These are phyloP conservation scores for Chloroceryle inda DNA, from an alignment of 2,797 vertebrate genomes.

Conservation along the genomic window DNA sequence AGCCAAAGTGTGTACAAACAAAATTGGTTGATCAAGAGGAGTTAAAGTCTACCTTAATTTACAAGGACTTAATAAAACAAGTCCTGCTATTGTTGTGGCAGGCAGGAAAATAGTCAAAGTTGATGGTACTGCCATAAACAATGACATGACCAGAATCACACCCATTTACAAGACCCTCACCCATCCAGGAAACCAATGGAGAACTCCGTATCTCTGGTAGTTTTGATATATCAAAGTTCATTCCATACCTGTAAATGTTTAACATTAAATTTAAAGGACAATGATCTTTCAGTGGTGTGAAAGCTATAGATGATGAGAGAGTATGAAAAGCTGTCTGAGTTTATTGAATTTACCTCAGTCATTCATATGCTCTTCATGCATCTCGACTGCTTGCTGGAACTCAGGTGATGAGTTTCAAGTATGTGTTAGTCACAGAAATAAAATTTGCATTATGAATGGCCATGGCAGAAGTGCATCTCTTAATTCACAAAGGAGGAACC, in stretches of 20 bases:
- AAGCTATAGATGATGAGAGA: background rate
- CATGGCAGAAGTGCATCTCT: background rate
- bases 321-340: background rate
- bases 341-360: background rate
- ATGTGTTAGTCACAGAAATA: background rate
- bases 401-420: background rate
- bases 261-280: background rate
- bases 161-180: background rate
- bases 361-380: background rate
- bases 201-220: background rate
- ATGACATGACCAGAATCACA: background rate
- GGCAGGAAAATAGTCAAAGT: background rate
- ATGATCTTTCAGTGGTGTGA: background rate
- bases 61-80: background rate
- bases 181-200: background rate
- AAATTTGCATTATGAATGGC: constrained; percentile 4
- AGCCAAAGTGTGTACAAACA: background rate
- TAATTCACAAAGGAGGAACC: background rate
- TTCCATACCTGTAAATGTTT: background rate
- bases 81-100: background rate
- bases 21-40: background rate
- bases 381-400: background rate
- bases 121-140: background rate
- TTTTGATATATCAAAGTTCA: background rate
- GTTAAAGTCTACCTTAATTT: background rate